phyloP scores from a whole-genome alignment of 2,113 vertebrate genomes.

The Chionodraco myersi region DNA sequence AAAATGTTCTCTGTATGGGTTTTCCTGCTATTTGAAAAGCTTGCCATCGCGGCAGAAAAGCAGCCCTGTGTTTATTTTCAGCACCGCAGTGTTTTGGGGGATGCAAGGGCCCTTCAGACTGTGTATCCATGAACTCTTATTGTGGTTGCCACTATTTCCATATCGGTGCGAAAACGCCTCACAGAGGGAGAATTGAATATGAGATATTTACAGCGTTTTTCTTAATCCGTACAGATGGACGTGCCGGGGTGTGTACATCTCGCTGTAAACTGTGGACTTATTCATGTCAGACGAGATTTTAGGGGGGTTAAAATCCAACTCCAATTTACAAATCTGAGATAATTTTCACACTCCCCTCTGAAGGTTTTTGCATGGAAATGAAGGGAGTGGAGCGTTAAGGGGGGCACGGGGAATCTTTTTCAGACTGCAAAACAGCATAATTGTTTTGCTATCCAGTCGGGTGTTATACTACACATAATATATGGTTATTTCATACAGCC shows the following conservation, averaged over 20 bases:
- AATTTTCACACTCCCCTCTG: conserved; percentile 72
- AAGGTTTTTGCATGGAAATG: conserved; percentile 77
- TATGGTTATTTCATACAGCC: conserved; percentile 87
- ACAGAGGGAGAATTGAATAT: conserved; percentile 60
- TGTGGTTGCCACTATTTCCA: conserved; percentile 70
- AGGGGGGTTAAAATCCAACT: conserved; percentile 65
- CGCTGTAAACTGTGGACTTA: conserved; percentile 65
- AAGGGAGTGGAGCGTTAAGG: conserved; percentile 50
- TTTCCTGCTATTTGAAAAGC: conserved; percentile 57
- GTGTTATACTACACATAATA: conserved; percentile 86
- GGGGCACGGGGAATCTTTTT: conserved; percentile 71
- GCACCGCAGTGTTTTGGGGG: conserved; percentile 62
- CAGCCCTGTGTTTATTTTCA: conserved; percentile 68
- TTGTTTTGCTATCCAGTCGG: conserved; percentile 84
- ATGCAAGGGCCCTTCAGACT: conserved; percentile 35
- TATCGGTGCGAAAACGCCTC: conserved; percentile 48
- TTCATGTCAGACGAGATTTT: conserved; percentile 61
- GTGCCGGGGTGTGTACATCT: conserved; percentile 40
- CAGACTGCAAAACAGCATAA: conserved; percentile 82
- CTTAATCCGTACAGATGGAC: conserved; percentile 72
- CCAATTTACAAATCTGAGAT: conserved; percentile 76
- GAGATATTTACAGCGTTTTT: conserved; percentile 73
- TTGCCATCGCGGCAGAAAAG: conserved; percentile 42
- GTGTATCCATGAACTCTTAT: conserved; percentile 74
- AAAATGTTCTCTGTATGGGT: conserved; percentile 51